Base-by-base conservation (phyloP, 1,140 invertebrate genomes). In the Heliconius himera region DNA sequence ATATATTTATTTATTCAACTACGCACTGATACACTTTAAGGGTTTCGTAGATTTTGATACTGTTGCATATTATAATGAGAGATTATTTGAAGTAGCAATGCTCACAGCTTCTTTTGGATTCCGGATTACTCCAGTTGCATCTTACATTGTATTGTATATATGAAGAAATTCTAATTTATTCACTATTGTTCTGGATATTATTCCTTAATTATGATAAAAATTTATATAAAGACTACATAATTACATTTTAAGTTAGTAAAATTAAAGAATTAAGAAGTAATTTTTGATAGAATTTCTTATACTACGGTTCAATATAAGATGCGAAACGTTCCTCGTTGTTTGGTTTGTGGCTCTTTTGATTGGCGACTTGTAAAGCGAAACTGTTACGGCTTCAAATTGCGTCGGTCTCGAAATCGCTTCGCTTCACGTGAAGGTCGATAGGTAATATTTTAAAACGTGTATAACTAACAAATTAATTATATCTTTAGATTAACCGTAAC, bases 381-480 rank as follows among this genome's bases (percentile, higher is more conserved):
- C 36, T 72, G 41, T 46, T 60, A 56, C 70, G n/a, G 78, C 22
- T 72, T n/a, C 20, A 41, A n/a, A 72, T 20, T 41, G 29, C 20
- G 70, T 41, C 41, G 70, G 70, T 72, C 33, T 72, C 70, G 87
- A 88, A 88, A 87, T 88, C 85, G 91, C 89, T 91, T 92, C 87
- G 91, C 90, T 93, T 94, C 90, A 93, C 91, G 90, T 90, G 87
- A 93, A 89, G 90, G 89, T 90, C 93, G 92, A 93, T 93, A 93
- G 91, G 90, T 90, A 90, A 92, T 93, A 92, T 93, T 91, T 89
- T 93, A 92, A 90, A 89, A 90, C 86, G 89, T 90, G 87, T 94
- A 86, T 92, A 92, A 93, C 89, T 93, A 92, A 93, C 89, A 86
- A 88, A 91, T 89, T 91, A 88, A 89, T 90, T 91, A 90, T 93